phyloP scores from a whole-genome alignment of 1,140 invertebrate genomes.

The Cheumatopsyche charites region DNA sequence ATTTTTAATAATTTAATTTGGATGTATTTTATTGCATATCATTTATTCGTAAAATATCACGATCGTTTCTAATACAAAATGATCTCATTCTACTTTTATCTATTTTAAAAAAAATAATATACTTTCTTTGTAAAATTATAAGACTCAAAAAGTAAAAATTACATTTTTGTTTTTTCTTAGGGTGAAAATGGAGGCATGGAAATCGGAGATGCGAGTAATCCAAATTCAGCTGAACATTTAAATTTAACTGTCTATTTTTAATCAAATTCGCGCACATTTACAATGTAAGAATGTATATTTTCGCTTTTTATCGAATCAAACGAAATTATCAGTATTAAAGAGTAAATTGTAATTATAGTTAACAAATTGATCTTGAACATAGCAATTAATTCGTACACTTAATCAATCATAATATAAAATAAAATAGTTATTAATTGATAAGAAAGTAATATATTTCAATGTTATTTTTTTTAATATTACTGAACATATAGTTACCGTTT shows the following conservation, averaged over 20 bases:
- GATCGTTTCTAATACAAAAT: too few species aligned
- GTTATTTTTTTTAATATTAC: constrained; percentile 3
- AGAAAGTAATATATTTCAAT: too few species aligned
- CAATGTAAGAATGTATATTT: constrained; percentile 1
- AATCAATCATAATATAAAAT: too few species aligned
- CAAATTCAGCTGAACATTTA: constrained; percentile 59
- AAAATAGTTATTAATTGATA: background rate
- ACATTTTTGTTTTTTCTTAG: constrained; percentile 34
- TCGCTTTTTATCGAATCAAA: background rate
- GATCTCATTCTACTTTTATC: too few species aligned
- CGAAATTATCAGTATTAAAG: constrained; percentile 2
- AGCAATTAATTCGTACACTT: too few species aligned
- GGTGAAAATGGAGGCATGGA: constrained; percentile 42
- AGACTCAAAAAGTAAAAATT: too few species aligned
- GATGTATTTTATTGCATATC: background rate
- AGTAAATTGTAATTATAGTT: too few species aligned
- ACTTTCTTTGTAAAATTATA: too few species aligned
- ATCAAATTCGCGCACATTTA: background rate
- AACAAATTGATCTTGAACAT: too few species aligned
- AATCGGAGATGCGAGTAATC: constrained; percentile 55
- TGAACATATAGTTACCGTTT: constrained; percentile 14
- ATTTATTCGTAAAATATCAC: too few species aligned
- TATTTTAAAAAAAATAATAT: too few species aligned
- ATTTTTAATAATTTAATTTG: background rate
- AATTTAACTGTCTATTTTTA: constrained; percentile 69